phyloP scores from a whole-genome alignment of 2,888 invertebrate genomes.

The Amphimallon solstitiale region DNA sequence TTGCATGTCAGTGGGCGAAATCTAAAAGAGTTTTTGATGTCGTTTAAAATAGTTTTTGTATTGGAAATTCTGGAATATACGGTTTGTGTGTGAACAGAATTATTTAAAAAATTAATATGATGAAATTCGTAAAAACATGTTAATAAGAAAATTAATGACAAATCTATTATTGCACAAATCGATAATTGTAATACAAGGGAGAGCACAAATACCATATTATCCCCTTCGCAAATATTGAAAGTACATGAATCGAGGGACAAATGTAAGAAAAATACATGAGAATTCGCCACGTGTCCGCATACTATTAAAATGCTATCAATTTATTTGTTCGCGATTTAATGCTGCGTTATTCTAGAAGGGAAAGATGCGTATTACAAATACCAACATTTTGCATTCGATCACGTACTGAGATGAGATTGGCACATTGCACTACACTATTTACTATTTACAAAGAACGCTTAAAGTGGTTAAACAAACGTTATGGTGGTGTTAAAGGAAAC shows the following conservation, averaged over 20 bases:
- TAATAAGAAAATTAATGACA: no score
- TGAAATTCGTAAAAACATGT: no score
- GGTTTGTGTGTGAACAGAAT: no score
- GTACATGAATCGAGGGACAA: conserved; percentile 26
- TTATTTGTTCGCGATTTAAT: conserved; percentile 8
- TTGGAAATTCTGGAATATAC: no score
- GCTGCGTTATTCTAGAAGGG: conserved; percentile 3
- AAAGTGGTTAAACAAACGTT: conserved; percentile 34
- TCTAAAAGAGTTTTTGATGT: no score
- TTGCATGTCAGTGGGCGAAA: no score
- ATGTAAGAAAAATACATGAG: conserved; percentile 20
- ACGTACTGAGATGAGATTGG: conserved; percentile 36
- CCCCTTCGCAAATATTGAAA: conserved; percentile 53
- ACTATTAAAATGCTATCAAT: conserved; percentile 28
- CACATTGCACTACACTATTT: conserved; percentile 48
- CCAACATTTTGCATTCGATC: background rate
- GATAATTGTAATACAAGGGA: conserved; percentile 5
- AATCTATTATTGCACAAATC: conserved; percentile 1
- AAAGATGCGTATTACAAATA: background rate
- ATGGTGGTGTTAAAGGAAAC: conserved; percentile 54
- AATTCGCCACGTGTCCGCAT: conserved; percentile 32
- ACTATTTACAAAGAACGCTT: conserved; percentile 1
- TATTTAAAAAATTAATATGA: no score
- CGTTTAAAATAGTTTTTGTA: no score
- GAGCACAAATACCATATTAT: conserved; percentile 47